Percentiles rank a stretch among this genome's conserved stretches.
Evolutionary conservation across 2,797 vertebrate genomes (phyloP).

Genomic region (Phoebastria nigripes): DNA sequence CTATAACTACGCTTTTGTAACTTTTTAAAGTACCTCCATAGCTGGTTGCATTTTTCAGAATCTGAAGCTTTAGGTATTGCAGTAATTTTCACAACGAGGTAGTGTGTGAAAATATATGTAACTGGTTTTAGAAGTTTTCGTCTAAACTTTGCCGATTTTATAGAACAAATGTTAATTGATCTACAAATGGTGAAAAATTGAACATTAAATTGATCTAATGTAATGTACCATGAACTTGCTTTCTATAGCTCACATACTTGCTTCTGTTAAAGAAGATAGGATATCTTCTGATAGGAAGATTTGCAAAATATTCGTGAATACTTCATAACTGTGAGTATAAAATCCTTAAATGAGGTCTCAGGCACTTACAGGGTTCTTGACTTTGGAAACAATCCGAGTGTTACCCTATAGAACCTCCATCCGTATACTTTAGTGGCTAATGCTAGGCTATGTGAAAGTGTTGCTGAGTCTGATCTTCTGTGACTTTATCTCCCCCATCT

Average conservation of each 20-base stretch:
- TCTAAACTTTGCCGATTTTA: background rate
- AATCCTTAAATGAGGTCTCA: background rate
- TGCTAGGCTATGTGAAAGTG: background rate
- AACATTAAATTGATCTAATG: background rate
- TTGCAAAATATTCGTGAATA: background rate
- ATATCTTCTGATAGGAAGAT: background rate
- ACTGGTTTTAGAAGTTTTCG: background rate
- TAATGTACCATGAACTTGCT: background rate
- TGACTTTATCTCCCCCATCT: background rate
- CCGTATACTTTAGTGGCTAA: background rate
- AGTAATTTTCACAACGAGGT: fast-evolving
- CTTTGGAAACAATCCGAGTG: background rate
- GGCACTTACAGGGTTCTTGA: background rate
- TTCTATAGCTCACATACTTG: background rate
- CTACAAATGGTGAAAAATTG: background rate
- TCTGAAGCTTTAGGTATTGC: background rate
- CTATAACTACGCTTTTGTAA: background rate
- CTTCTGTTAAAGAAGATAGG: background rate
- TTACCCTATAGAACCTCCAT: background rate
- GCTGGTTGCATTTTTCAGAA: background rate
- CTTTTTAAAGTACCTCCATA: background rate
- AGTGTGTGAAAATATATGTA: background rate
- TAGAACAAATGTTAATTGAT: background rate
- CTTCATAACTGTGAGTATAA: background rate
- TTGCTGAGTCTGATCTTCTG: background rate